Evolutionary conservation across 2,113 vertebrate species (phyloP).

Genomic region (Alligator mississippiensis): DNA sequence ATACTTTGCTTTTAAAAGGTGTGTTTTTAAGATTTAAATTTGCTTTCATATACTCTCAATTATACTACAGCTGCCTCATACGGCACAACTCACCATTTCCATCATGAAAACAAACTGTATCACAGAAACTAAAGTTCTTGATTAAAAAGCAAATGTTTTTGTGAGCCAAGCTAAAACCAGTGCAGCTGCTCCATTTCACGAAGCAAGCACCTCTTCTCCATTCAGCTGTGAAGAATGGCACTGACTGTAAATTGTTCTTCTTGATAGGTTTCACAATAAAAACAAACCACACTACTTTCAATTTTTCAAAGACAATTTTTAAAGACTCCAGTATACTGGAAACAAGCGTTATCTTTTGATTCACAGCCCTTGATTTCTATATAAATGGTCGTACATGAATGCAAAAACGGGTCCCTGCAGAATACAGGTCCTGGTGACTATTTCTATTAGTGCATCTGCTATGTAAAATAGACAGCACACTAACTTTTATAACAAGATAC

Average conservation of each 20-base stretch:
- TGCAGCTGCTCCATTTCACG: constrained; percentile 80
- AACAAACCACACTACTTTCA: constrained; percentile 80
- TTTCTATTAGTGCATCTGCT: constrained; percentile 72
- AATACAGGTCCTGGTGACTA: constrained; percentile 54
- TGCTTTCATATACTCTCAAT: constrained; percentile 79
- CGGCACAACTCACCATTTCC: constrained; percentile 77
- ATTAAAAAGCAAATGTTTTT: constrained; percentile 81
- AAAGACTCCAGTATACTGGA: constrained; percentile 72
- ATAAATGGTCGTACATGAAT: constrained; percentile 74
- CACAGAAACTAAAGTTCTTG: constrained; percentile 77
- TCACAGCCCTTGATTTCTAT: constrained; percentile 77
- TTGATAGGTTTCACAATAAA: constrained; percentile 80
- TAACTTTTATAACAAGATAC: constrained; percentile 59
- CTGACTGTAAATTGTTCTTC: constrained; percentile 81
- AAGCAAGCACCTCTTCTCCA: constrained; percentile 72
- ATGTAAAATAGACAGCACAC: constrained; percentile 62
- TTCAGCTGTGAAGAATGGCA: constrained; percentile 83
- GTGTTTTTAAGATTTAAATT: constrained; percentile 69
- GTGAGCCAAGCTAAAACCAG: constrained; percentile 75
- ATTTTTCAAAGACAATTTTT: constrained; percentile 79
- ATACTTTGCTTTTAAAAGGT: constrained; percentile 38
- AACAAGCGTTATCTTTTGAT: constrained; percentile 80
- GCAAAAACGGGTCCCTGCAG: constrained; percentile 73
- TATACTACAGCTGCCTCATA: constrained; percentile 82
- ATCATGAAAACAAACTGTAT: constrained; percentile 77